Base-by-base conservation (phyloP, 2,888 invertebrate species). In the Elysia crispata region DNA sequence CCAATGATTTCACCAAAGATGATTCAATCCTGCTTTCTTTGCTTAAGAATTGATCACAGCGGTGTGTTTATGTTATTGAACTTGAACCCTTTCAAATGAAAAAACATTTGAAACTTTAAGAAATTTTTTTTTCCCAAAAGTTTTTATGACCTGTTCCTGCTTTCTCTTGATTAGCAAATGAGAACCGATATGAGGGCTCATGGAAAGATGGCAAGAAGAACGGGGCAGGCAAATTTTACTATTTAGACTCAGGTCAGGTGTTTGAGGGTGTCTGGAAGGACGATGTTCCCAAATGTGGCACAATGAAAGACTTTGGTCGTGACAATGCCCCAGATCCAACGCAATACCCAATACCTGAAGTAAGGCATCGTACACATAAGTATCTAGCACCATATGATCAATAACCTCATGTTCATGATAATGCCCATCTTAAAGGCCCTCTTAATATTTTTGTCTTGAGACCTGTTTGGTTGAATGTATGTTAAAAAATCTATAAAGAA, bases 161-260 rank as follows among this genome's bases (percentile, higher is more conserved):
- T 41, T 41, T 41, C 3, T 41, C 41, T 41, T 6, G 3, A 41
- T 11, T 41, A 92, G 92, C 89, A 13, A 91, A 91, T 87, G 92
- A 92, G 81, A 92, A 92, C 81, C 81, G 92, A 49, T 92, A 92
- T 86, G 92, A 92, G 83, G 92, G 92, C 11, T 87, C 89, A n/a
- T 92, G 91, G 91, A 87, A 88, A 77, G 88, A 91, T 80, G 92
- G 89, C 77, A 91, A 88, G 87, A 92, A 92, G 85, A 92, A 92
- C 80, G 92, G 92, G 49, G 86, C 88, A 11, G 92, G 92, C 1
- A 92, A 92, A 83, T 92, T 90, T 82, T 92, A 87, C 83, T 92
- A 91, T 84, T 85, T 92, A 28, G 91, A 92, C 75, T 90, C 90
- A 74, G 92, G 92, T 33, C 92, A 92, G 84, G 79, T 92, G 62